Evolutionary conservation across 2,113 vertebrate species (phyloP).

Genomic region (Benitochromis conjunctus): DNA sequence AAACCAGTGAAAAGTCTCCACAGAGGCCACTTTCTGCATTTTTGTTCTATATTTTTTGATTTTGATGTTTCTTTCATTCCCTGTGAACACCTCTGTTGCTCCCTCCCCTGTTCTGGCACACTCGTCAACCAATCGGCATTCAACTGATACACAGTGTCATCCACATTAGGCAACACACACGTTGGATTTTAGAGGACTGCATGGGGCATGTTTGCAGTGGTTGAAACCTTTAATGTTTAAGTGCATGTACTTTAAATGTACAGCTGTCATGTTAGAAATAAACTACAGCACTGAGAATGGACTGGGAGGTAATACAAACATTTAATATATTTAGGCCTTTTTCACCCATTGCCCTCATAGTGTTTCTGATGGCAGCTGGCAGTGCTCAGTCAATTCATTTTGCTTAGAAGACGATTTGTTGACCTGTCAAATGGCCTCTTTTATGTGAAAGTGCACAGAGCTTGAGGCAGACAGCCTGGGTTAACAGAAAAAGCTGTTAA

Average conservation of each 20-base stretch:
- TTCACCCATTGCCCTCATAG: background rate
- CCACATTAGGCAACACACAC: background rate
- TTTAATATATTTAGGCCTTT: background rate
- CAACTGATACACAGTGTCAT: background rate
- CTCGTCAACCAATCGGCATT: background rate
- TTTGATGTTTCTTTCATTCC: background rate
- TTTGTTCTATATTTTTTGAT: background rate
- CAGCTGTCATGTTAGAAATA: background rate
- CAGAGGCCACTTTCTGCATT: background rate
- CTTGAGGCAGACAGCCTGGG: background rate
- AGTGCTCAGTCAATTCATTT: rapidly evolving
- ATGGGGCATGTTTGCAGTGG: background rate
- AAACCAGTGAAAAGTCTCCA: background rate
- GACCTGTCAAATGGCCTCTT: background rate
- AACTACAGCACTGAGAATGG: background rate
- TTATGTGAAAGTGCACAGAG: background rate
- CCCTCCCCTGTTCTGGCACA: background rate
- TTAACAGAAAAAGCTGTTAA: background rate
- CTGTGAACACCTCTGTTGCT: background rate
- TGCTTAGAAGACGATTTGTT: background rate
- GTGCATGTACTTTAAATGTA: background rate
- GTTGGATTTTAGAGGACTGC: background rate
- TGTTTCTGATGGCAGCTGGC: background rate
- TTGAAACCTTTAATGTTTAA: background rate
- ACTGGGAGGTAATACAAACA: background rate